Conservation (phyloP, 2,888 invertebrate genomes). For the Cheilosia urbana region DNA sequence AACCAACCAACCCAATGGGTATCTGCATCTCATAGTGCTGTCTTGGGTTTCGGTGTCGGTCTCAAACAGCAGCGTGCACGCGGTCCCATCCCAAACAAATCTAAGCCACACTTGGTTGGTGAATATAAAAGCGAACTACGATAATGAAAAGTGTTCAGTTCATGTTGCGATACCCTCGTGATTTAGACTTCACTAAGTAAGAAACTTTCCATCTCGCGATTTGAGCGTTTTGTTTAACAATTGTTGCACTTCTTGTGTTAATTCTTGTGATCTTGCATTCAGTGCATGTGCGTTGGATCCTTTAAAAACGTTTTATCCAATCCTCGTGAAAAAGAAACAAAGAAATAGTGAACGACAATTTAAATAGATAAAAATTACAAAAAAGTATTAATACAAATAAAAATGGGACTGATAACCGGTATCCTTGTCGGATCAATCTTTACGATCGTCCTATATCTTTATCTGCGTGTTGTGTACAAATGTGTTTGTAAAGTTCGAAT, state of each 20-base stretch:
- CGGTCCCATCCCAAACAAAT: conserved; percentile 8
- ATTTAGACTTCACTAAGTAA: conserved; percentile 38
- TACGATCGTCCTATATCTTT: conserved; percentile 75
- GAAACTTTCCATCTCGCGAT: conserved; percentile 21
- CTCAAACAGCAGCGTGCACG: too few relatives aligned
- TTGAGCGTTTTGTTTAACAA: conserved; percentile 18
- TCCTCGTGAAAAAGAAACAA: background rate
- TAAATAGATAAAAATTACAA: background rate
- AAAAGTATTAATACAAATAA: conserved; percentile 13
- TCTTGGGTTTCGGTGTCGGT: too few relatives aligned
- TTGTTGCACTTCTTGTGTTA: background rate
- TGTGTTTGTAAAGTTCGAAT: conserved; percentile 77
- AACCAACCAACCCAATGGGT: too few relatives aligned
- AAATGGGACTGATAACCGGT: conserved; percentile 74
- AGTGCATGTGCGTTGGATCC: conserved; percentile 1
- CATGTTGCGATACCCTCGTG: conserved; percentile 69
- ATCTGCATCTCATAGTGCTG: too few relatives aligned
- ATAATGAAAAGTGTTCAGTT: conserved; percentile 68
- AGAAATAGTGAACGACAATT: conserved; percentile 13
- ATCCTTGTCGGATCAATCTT: conserved; percentile 70
- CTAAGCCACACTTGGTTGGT: conserved; percentile 17
- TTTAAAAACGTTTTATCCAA: background rate
- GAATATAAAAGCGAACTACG: conserved; percentile 72
- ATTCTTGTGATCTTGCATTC: background rate
- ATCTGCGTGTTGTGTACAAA: conserved; percentile 77